Evolutionary conservation across 2,888 invertebrate genomes (phyloP).

Genomic region (Tryphoninae sp.): DNA sequence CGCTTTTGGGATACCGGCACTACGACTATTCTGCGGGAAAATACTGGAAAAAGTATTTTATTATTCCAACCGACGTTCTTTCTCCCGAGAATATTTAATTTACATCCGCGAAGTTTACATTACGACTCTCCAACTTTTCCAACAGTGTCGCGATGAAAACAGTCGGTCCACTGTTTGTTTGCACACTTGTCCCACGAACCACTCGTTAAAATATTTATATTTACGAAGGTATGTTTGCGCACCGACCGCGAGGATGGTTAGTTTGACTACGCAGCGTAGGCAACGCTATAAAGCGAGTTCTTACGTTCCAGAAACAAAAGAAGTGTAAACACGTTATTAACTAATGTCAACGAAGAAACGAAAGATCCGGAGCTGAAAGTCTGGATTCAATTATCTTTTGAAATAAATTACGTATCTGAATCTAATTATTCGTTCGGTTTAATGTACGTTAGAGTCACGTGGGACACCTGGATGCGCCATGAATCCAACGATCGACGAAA

Average conservation of each 20-base stretch:
- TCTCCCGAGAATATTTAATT: background rate
- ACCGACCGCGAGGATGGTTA: background rate
- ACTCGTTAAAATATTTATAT: constrained; percentile 8
- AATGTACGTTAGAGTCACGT: no score
- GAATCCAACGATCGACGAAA: background rate
- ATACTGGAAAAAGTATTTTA: background rate
- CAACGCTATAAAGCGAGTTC: background rate
- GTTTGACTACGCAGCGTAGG: background rate
- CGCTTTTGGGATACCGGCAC: background rate
- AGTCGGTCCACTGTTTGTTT: background rate
- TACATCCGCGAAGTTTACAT: background rate
- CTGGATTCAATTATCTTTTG: no score
- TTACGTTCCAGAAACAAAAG: background rate
- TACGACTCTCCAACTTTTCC: background rate
- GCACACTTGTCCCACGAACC: constrained; percentile 1
- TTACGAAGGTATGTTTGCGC: background rate
- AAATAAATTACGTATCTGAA: no score
- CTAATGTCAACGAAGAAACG: no score
- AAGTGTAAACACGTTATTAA: no score
- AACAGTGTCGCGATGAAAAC: background rate
- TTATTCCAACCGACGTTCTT: background rate
- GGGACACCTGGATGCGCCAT: background rate
- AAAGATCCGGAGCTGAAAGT: no score
- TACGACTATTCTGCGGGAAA: background rate
- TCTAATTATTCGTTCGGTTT: no score